A percentile compares a stretch with the other conserved stretches of the same genome.
Evolutionary conservation across 2,113 vertebrate species (phyloP).

Genomic region (Isurus oxyrinchus): DNA sequence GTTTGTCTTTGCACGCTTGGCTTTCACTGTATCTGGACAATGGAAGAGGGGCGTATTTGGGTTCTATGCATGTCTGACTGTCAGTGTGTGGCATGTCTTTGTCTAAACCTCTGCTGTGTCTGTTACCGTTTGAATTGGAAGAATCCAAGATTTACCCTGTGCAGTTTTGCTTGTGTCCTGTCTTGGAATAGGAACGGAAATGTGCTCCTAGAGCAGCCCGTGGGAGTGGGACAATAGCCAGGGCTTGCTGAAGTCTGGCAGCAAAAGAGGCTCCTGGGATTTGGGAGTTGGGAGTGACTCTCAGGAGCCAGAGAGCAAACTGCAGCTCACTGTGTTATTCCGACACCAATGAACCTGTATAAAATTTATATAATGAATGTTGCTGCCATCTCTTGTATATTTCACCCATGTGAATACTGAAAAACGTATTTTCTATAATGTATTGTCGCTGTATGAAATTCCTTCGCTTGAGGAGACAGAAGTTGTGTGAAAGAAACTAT

Average conservation of each 20-base stretch:
- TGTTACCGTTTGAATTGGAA: background rate
- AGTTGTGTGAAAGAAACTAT: constrained; percentile 31
- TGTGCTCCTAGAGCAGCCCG: background rate
- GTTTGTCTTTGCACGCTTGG: background rate
- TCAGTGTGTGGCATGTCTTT: background rate
- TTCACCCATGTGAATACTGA: background rate
- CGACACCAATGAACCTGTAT: background rate
- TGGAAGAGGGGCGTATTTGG: background rate
- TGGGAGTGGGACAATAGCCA: background rate
- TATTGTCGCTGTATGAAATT: background rate
- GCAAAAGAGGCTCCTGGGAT: background rate
- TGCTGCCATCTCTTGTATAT: constrained; percentile 2
- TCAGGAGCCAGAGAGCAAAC: background rate
- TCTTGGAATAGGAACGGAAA: background rate
- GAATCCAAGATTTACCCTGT: background rate
- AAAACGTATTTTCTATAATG: constrained; percentile 31
- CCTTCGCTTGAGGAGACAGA: background rate
- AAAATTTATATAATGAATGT: background rate
- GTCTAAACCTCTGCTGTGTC: background rate
- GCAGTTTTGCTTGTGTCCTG: background rate
- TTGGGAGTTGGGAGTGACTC: background rate
- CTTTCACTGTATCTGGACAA: background rate
- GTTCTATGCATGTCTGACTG: background rate
- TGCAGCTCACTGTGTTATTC: background rate
- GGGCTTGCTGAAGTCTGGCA: background rate